Base-by-base conservation (phyloP, 2,797 vertebrate genomes). In the Tolypeutes matacus region DNA sequence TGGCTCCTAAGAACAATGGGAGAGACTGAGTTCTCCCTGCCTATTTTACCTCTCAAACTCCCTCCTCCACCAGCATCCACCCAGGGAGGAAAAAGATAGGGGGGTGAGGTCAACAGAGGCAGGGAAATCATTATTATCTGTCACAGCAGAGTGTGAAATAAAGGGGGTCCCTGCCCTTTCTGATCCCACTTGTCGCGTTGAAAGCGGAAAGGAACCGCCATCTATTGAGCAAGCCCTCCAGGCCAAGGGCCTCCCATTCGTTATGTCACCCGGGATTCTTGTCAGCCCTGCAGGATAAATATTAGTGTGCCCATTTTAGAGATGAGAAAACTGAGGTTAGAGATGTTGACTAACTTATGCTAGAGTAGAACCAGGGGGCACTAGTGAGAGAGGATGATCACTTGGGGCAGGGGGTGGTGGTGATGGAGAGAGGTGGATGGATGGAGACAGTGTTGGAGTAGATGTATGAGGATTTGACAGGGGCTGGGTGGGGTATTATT, bases 321-420 rank as follows among this genome's bases (percentile, higher is more conserved):
- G 56, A 42, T 72, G 51, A 53, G 73, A 39, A 70, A 34, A 58
- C 78, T 62, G 64, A 95, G 86, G 77, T 82, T 78, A n/a, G 69
- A 70, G 42, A 8, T 42, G 23, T n/a, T 46, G 36, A 58, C 31
- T 88, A 69, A 56, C 53, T 60, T 65, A 53, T 2, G 9, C 76
- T 39, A 11, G 65, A 20, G 36, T 91, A 34, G 34, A 17, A 17
- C 29, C 49, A 31, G 5, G 39, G 21, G 70, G 86, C 46, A 62
- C 11, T 7, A 7, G 8, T 29, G 77, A 36, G 36, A 60, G 31
- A 78, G 42, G 27, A 53, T 25, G 51, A 42, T 23, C 0, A 0
- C 51, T 64, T 53, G 21, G 60, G 42, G 49, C 9, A 42, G 56
- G 12, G 10, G 18, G n/a, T 8, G 11, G 29, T 64, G 73, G 36